Percentiles rank a stretch among this genome's conserved stretches.
Evolutionary conservation across 2,113 vertebrate genomes (phyloP).

Genomic region (Platycercus adscitus): DNA sequence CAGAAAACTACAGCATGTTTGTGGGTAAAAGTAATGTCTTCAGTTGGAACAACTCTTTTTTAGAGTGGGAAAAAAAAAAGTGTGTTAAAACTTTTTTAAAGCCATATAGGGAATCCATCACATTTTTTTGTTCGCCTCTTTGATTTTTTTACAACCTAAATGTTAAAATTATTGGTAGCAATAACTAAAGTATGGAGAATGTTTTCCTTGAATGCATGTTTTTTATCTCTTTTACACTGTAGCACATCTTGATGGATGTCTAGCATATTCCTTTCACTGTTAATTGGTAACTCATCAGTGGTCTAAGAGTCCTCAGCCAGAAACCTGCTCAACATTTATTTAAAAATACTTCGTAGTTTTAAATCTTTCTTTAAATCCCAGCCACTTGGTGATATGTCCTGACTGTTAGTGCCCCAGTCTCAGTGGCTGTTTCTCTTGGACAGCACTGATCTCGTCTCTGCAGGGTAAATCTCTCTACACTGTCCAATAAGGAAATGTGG

Average conservation of each 20-base stretch:
- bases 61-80: neutral
- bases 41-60: neutral
- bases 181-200: neutral
- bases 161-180: neutral
- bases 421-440: conserved; percentile 11
- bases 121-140: neutral
- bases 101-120: neutral
- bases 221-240: neutral
- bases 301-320: neutral
- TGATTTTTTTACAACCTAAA: neutral
- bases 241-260: neutral
- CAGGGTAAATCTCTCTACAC: neutral
- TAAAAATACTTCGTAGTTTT: neutral
- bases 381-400: neutral
- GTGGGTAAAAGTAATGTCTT: neutral
- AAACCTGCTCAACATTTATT: neutral
- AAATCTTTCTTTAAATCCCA: neutral
- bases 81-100: neutral
- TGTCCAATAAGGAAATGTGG: neutral
- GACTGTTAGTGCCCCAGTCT: neutral
- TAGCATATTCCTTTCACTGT: neutral
- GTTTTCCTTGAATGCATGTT: neutral
- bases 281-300: neutral
- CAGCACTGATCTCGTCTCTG: neutral
- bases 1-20: neutral